Conservation (phyloP, 2,113 vertebrate species). For the Vombatus ursinus region DNA sequence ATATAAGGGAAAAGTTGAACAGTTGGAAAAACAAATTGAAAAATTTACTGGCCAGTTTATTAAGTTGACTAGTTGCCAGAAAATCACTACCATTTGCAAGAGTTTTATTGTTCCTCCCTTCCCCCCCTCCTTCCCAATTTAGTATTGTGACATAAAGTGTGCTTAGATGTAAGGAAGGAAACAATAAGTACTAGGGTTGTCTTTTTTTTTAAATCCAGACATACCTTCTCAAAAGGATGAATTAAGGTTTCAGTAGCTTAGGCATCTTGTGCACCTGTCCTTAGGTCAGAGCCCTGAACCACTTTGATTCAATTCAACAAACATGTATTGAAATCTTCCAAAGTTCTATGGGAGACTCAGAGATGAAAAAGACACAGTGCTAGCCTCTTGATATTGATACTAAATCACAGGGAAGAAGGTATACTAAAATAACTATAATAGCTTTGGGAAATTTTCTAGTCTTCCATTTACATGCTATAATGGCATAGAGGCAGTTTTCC, state of each 20-base stretch:
- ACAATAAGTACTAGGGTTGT: slow-evolving; percentile 8
- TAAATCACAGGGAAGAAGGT: neutral
- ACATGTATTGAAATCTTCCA: neutral
- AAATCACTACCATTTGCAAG: neutral
- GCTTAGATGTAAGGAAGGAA: neutral
- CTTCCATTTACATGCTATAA: neutral
- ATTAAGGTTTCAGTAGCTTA: neutral
- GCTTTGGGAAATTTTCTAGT: neutral
- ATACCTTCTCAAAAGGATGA: neutral
- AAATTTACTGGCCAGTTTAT: too few species aligned
- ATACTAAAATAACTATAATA: neutral
- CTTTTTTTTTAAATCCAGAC: neutral
- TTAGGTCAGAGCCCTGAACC: neutral
- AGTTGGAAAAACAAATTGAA: too few species aligned
- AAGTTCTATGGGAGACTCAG: neutral
- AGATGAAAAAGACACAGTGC: neutral
- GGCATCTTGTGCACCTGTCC: neutral
- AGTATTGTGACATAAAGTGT: neutral
- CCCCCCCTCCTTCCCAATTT: neutral
- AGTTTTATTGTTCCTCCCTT: neutral
- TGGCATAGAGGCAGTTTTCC: neutral
- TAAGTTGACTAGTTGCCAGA: neutral
- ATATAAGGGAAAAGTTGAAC: neutral
- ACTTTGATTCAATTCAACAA: neutral
- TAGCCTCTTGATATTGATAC: neutral